These are phyloP conservation scores for Alectoris magna DNA, from an alignment of 2,797 vertebrate species.

Conservation along the genomic window DNA sequence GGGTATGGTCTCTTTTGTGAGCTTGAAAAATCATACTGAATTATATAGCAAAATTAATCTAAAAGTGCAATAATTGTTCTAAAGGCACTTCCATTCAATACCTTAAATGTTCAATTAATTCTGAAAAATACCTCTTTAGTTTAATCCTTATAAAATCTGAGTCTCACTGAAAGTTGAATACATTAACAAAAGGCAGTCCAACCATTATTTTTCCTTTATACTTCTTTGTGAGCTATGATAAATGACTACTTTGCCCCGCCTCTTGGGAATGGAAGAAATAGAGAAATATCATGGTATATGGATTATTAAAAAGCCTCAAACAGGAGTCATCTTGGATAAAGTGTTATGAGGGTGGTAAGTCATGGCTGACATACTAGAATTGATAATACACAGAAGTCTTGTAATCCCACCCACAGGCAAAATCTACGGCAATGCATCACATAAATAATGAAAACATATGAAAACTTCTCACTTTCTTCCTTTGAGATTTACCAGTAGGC, in stretches of 20 bases:
- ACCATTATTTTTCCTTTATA: neutral
- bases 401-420: neutral
- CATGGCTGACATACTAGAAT: neutral
- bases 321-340: neutral
- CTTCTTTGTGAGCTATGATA: neutral
- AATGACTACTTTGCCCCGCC: neutral
- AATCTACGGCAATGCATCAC: neutral
- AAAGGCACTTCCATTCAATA: neutral
- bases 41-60: neutral
- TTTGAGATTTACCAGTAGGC: neutral
- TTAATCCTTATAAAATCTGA: neutral
- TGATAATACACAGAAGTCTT: neutral
- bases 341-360: neutral
- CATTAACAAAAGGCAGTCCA: neutral
- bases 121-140: neutral
- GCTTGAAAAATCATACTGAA: neutral
- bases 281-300: neutral
- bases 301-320: neutral
- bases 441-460: neutral
- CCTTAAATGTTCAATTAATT: neutral
- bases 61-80: slow-evolving; percentile 1
- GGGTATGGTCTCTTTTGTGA: neutral
- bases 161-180: neutral
- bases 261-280: neutral
- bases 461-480: neutral